These are phyloP conservation scores for Nipponia nippon DNA, from an alignment of 2,113 vertebrate genomes.

Conservation along the genomic window DNA sequence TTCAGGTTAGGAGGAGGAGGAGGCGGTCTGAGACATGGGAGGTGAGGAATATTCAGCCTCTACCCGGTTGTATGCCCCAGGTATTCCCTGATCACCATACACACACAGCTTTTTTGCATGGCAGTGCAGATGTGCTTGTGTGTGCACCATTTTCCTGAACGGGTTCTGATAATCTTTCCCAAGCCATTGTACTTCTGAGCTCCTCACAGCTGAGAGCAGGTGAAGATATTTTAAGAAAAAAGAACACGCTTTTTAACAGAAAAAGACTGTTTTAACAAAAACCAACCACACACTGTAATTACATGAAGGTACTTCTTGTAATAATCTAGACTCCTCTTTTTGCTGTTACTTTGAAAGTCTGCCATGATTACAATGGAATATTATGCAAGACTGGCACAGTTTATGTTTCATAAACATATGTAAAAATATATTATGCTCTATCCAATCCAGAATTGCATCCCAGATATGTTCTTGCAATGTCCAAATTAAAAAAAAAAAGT, in stretches of 20 bases:
- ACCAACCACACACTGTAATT: not conserved
- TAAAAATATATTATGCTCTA: not conserved
- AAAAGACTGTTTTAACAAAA: not conserved
- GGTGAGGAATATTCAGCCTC: not conserved
- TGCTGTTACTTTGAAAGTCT: not conserved
- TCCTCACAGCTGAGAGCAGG: not conserved
- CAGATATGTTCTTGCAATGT: not conserved
- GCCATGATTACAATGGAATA: not conserved
- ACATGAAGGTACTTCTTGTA: not conserved
- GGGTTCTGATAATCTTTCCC: not conserved
- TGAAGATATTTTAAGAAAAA: not conserved
- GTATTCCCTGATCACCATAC: not conserved
- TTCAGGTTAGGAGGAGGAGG: not conserved
- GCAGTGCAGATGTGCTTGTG: not conserved
- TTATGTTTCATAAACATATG: not conserved
- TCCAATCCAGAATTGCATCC: not conserved
- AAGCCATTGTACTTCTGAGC: not conserved
- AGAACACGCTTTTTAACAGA: not conserved
- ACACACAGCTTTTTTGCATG: not conserved
- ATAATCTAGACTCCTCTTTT: not conserved
- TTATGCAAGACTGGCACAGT: not conserved
- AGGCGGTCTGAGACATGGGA: not conserved
- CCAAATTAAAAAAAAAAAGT: not conserved
- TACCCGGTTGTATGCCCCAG: not conserved
- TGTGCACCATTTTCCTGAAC: not conserved